Evolutionary conservation across 2,888 invertebrate genomes (phyloP).

Genomic region (Aromia moschata): DNA sequence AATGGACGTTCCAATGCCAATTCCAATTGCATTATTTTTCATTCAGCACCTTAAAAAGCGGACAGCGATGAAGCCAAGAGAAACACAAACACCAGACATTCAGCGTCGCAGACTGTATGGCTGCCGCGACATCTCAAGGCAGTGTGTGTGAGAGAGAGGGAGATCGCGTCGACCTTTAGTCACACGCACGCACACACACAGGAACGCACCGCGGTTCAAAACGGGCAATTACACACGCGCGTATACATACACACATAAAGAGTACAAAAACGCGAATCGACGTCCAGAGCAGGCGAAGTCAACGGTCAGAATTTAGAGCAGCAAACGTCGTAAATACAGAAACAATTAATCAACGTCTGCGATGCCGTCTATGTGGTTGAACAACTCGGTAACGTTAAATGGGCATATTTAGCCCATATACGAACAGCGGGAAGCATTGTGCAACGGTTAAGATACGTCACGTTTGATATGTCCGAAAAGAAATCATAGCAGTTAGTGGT

Average conservation of each 20-base stretch:
- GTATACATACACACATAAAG: not conserved
- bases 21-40: too few relatives aligned
- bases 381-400: constrained; percentile 8
- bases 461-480: too few relatives aligned
- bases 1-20: too few relatives aligned
- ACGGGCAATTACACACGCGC: constrained; percentile 12
- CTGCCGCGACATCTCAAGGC: constrained; percentile 22
- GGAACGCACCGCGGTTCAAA: constrained; percentile 5
- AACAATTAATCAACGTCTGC: constrained; percentile 23
- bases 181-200: too few relatives aligned
- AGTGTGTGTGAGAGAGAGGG: too few relatives aligned
- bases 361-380: constrained; percentile 10
- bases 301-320: constrained; percentile 32
- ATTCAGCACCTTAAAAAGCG: too few relatives aligned
- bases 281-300: constrained; percentile 18
- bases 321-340: constrained; percentile 24
- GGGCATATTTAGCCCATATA: constrained; percentile 17
- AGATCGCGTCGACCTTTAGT: constrained; percentile 22
- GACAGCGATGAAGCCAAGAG: not conserved
- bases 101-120: constrained; percentile 17
- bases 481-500: too few relatives aligned
- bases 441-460: constrained; percentile 1
- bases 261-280: constrained; percentile 20
- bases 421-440: constrained; percentile 14
- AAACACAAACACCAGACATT: too few relatives aligned